Conservation (phyloP, 2,888 invertebrate genomes). For the Linyphia triangularis region DNA sequence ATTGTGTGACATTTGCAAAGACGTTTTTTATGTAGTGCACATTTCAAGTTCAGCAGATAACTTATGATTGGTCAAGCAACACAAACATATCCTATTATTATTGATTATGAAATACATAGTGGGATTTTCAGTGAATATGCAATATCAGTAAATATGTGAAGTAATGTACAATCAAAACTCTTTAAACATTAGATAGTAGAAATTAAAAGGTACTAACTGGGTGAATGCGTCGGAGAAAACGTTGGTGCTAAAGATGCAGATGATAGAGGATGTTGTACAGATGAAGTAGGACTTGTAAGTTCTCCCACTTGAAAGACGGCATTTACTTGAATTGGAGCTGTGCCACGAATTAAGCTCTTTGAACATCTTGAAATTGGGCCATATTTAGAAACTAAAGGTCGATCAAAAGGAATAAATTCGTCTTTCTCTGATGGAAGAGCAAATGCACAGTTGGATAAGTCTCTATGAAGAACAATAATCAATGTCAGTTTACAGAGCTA, state of each 20-base stretch:
- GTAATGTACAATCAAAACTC: not conserved
- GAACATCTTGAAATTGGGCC: constrained; percentile 84
- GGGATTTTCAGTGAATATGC: no score
- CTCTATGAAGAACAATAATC: constrained; percentile 7
- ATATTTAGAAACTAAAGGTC: constrained; percentile 85
- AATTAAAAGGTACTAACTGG: constrained; percentile 22
- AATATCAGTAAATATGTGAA: no score
- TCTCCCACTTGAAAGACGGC: constrained; percentile 74
- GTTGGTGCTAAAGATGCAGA: constrained; percentile 75
- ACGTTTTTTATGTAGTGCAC: no score
- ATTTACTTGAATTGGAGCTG: constrained; percentile 76
- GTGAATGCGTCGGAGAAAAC: constrained; percentile 65
- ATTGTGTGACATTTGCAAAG: no score
- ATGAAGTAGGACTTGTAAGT: constrained; percentile 74
- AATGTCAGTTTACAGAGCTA: not conserved
- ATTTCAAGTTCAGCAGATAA: no score
- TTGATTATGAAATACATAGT: no score
- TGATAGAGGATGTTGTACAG: constrained; percentile 72
- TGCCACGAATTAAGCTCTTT: constrained; percentile 66
- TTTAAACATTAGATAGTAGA: not conserved
- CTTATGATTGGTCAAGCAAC: no score
- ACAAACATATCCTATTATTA: no score
- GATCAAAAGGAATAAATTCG: constrained; percentile 85
- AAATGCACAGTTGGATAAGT: constrained; percentile 39
- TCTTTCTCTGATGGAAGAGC: constrained; percentile 82